phyloP scores from a whole-genome alignment of 2,888 invertebrate species.

The Synanthedon tipuliformis region DNA sequence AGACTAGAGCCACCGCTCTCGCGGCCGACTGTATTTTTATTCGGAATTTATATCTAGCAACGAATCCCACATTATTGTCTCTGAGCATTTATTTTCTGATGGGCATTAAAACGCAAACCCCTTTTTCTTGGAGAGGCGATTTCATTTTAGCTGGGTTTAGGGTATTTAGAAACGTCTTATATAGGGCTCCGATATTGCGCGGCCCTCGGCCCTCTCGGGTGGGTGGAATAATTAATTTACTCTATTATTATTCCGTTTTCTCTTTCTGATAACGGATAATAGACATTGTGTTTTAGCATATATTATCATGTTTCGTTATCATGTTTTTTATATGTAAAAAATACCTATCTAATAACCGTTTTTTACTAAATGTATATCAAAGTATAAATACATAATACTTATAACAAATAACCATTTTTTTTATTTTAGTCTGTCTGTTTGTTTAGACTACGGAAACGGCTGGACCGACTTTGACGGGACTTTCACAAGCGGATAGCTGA shows the following conservation, averaged over 20 bases:
- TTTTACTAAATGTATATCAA: too few species aligned
- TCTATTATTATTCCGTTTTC: conserved; percentile 56
- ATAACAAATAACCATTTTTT: too few species aligned
- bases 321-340: too few species aligned
- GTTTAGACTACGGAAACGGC: too few species aligned
- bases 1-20: conserved; percentile 25
- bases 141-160: conserved; percentile 69
- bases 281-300: background rate
- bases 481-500: too few species aligned
- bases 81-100: conserved; percentile 65
- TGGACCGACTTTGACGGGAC: too few species aligned
- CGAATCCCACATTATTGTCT: conserved; percentile 69
- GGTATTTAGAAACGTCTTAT: conserved; percentile 59
- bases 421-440: too few species aligned
- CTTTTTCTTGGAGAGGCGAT: conserved; percentile 62
- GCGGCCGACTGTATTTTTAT: conserved; percentile 55
- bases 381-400: too few species aligned
- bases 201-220: conserved; percentile 20
- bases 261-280: conserved; percentile 44
- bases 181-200: conserved; percentile 40
- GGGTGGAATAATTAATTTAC: conserved; percentile 64
- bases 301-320: background rate
- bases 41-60: conserved; percentile 63
- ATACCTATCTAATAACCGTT: too few species aligned
- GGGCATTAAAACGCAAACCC: conserved; percentile 67